These are phyloP conservation scores for Furcula furcula DNA, from an alignment of 2,888 invertebrate genomes.

Conservation along the genomic window DNA sequence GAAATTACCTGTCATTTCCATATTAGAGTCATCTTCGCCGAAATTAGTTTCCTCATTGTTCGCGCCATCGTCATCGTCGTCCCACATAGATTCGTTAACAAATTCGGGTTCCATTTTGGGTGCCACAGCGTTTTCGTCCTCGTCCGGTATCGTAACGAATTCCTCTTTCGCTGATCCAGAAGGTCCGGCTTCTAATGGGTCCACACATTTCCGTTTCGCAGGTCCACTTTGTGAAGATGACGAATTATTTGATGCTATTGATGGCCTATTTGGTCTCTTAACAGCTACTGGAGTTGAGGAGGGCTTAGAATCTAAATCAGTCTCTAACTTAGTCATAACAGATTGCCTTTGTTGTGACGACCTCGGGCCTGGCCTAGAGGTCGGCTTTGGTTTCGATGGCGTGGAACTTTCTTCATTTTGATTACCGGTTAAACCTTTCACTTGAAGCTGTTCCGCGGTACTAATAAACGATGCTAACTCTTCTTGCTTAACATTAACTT, in stretches of 20 bases:
- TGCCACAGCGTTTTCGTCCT: conserved; percentile 81
- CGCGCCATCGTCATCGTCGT: conserved; percentile 83
- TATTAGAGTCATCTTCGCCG: conserved; percentile 85
- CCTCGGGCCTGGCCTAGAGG: conserved; percentile 83
- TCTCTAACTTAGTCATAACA: conserved; percentile 83
- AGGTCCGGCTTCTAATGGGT: conserved; percentile 83
- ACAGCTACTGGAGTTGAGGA: conserved; percentile 82
- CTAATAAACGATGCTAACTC: conserved; percentile 87
- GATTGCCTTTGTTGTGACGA: conserved; percentile 84
- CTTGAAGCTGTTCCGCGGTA: conserved; percentile 87
- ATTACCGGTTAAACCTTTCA: conserved; percentile 86
- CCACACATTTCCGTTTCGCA: conserved; percentile 80
- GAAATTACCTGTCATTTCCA: conserved; percentile 81
- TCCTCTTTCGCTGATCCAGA: conserved; percentile 80
- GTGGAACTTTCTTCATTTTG: conserved; percentile 82
- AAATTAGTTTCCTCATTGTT: conserved; percentile 84
- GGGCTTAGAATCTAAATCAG: conserved; percentile 84
- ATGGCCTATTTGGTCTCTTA: conserved; percentile 85
- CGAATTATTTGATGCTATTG: conserved; percentile 82
- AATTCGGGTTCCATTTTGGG: conserved; percentile 87
- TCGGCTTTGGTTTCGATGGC: conserved; percentile 82
- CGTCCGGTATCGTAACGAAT: conserved; percentile 78
- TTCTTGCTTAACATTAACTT: conserved; percentile 87
- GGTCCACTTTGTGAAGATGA: conserved; percentile 82
- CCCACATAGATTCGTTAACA: conserved; percentile 83